Base-by-base conservation (phyloP, 1,140 invertebrate genomes). In the Ips nitidus region DNA sequence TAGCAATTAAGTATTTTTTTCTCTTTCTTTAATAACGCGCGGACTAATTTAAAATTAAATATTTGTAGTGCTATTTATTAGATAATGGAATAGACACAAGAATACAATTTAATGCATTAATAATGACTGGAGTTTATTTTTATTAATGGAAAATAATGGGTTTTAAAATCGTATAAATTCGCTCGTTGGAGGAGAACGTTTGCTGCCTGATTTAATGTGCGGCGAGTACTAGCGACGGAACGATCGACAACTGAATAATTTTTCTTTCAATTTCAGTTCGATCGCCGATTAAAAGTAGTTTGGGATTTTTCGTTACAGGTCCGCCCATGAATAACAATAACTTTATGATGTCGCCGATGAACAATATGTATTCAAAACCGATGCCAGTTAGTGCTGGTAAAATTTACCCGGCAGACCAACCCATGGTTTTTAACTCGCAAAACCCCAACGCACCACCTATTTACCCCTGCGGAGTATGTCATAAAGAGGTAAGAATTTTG, bases 381-480 rank as follows among this genome's bases (percentile, higher is more conserved):
- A 93, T 95, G 91, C 91, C 93, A 75, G 92, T 95, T 57, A 92
- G 91, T 81, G 91, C 92, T 52, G 93, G 92, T 45, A 95, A 94
- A 86, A 91, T 95, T 52, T 98, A 98, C 84, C 96, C 96, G 57
- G 91, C 92, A 2, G 94, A 97, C 82, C 94, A 97, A 80, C 92
- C 95, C 3, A 98, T 98, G 94, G 94, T 99, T 43, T 98, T 98
- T 79, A 99, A 98, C 82, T 94, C 95, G 56, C 95, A 98, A 82
- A 98, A 99, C 83, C 96, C 96, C 0, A 98, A 98, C 83, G 96
- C 95, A 41, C 96, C 96, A 50, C 96, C 97, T 4, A 98, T 98
- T 71, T 98, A 98, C 82, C 94, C 95, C 0, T 98, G 96, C 83
- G 95, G 93, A 71, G 90, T 95, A 66, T 98, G 97, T 83, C 96